These are phyloP conservation scores for Rhinichthys osculus DNA, from an alignment of 2,797 vertebrate genomes.

Conservation along the genomic window DNA sequence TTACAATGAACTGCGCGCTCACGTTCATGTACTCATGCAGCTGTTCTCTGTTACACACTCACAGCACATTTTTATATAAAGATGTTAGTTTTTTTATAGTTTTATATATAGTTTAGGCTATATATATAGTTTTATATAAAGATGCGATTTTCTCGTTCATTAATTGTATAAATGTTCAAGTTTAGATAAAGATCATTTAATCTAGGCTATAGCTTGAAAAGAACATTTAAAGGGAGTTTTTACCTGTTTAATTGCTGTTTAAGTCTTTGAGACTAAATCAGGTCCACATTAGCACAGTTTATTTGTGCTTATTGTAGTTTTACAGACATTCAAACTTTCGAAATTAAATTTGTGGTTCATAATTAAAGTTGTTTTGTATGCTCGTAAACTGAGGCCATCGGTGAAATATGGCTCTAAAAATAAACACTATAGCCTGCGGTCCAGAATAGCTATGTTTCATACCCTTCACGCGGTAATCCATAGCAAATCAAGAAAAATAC, in stretches of 20 bases:
- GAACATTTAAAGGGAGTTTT: neutral
- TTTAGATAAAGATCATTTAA: neutral
- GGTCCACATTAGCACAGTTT: neutral
- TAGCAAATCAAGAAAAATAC: neutral
- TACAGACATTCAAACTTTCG: neutral
- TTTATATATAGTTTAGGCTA: no score
- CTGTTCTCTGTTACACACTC: constrained; percentile 1
- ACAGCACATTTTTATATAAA: neutral
- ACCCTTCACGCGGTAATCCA: no score
- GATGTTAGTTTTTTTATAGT: no score
- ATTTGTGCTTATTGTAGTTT: constrained; percentile 9
- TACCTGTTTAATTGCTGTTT: no score
- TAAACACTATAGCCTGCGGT: neutral
- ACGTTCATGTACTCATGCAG: constrained; percentile 24
- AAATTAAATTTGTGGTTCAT: neutral
- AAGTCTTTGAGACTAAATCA: neutral
- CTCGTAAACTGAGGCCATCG: neutral
- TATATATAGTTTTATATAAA: neutral
- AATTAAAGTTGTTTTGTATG: neutral
- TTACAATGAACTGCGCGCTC: constrained; percentile 20
- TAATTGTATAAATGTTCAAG: neutral
- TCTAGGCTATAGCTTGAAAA: neutral
- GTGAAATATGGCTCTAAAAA: neutral
- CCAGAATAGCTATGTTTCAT: neutral
- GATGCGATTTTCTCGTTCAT: constrained; percentile 58